Percentiles rank a stretch among this genome's conserved stretches.
Conservation (phyloP, 2,113 vertebrate genomes). For the Ellobius talpinus region DNA sequence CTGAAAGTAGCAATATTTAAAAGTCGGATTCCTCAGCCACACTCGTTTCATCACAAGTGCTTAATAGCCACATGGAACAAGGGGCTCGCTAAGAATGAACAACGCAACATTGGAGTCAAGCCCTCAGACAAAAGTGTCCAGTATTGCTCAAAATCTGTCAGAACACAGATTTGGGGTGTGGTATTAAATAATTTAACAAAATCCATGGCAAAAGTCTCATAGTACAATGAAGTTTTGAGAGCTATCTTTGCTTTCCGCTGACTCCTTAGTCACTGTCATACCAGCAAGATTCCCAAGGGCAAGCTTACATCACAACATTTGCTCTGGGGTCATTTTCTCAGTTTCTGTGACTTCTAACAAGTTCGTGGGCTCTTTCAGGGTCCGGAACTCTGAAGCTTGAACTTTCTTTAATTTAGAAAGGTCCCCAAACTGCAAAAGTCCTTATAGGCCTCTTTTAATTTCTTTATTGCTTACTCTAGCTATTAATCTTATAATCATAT, state of each 20-base stretch:
- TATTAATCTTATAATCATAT: conserved; percentile 10
- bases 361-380: background rate
- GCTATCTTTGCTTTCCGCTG: conserved; percentile 4
- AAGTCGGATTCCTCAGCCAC: background rate
- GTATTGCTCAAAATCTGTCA: background rate
- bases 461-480: background rate
- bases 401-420: conserved; percentile 14
- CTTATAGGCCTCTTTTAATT: conserved; percentile 32
- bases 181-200: background rate
- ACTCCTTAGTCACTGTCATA: conserved; percentile 5
- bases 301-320: background rate
- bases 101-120: background rate
- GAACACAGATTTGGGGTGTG: background rate
- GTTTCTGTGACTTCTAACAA: background rate
- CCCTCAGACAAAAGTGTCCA: background rate
- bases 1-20: conserved; percentile 40
- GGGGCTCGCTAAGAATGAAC: no score
- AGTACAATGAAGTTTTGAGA: conserved; percentile 8
- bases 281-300: conserved; percentile 17
- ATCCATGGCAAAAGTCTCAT: background rate
- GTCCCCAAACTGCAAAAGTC: background rate
- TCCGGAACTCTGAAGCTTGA: background rate
- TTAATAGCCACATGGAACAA: background rate
- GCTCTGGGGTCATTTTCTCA: conserved; percentile 28
- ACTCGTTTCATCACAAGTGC: background rate